Conservation (phyloP, 1,140 invertebrate species). For the Microplitis demolitor region DNA sequence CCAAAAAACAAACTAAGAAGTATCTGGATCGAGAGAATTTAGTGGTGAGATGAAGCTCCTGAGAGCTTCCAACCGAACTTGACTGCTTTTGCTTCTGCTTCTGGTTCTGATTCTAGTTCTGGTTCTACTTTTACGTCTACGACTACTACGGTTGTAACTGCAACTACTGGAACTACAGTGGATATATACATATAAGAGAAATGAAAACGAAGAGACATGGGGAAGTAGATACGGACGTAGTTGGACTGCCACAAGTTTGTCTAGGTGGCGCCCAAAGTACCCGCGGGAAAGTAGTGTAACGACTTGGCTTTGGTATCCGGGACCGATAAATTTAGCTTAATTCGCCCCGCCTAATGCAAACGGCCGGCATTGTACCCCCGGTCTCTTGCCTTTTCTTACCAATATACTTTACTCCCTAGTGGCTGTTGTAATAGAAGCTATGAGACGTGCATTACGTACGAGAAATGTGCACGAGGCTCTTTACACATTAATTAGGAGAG, state of each 20-base stretch:
- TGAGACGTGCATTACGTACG: not conserved
- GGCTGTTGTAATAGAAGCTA: not conserved
- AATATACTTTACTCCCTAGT: not conserved
- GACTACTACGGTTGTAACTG: too few species aligned
- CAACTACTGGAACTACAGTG: too few species aligned
- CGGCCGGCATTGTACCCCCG: constrained; percentile 39
- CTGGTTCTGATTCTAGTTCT: not conserved
- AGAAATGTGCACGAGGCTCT: constrained; percentile 26
- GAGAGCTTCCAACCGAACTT: constrained; percentile 23
- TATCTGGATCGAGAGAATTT: not conserved
- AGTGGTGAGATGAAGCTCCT: not conserved
- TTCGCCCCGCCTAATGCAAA: constrained; percentile 53
- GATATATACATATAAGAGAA: not conserved
- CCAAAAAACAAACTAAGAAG: not conserved
- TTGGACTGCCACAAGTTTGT: constrained; percentile 46
- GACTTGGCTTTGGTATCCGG: constrained; percentile 36
- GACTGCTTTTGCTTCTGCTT: too few species aligned
- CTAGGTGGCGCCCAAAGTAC: constrained; percentile 37
- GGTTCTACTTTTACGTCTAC: not conserved
- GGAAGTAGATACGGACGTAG: constrained; percentile 50
- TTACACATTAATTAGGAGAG: constrained; percentile 40
- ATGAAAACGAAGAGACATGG: constrained; percentile 31
- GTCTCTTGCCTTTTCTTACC: constrained; percentile 18
- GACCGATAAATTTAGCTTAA: constrained; percentile 53
- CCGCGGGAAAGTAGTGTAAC: constrained; percentile 28